Evolutionary conservation across 1,140 invertebrate genomes (phyloP).

Genomic region (Drosophila ficusphila): DNA sequence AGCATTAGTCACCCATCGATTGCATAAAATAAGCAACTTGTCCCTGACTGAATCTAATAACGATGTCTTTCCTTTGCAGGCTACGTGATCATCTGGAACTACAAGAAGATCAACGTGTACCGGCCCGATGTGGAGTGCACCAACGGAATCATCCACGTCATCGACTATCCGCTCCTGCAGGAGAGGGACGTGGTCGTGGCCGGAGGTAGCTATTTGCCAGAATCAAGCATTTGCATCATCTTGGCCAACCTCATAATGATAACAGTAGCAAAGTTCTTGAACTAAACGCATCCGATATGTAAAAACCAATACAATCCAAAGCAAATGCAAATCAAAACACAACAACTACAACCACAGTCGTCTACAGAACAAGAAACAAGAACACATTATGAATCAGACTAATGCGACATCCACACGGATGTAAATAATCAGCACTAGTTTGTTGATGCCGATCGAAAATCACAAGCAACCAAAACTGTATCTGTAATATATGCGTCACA

Average conservation of each 20-base stretch:
- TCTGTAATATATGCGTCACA: slow-evolving; percentile 77
- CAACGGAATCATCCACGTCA: slow-evolving; percentile 96
- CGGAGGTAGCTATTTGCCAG: slow-evolving; percentile 83
- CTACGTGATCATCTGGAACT: slow-evolving; percentile 93
- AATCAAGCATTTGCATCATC: slow-evolving; percentile 80
- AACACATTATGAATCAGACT: slow-evolving; percentile 47
- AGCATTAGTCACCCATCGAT: slow-evolving; percentile 18
- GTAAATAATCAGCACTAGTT: slow-evolving; percentile 58
- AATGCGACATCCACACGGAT: slow-evolving; percentile 51
- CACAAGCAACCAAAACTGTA: slow-evolving; percentile 42
- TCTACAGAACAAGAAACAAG: slow-evolving; percentile 40
- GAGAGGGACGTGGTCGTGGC: slow-evolving; percentile 92
- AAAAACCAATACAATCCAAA: slow-evolving; percentile 52
- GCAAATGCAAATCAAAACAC: slow-evolving; percentile 54
- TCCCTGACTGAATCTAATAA: background rate
- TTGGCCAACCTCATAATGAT: slow-evolving; percentile 84
- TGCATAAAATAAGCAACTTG: background rate
- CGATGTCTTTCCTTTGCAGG: slow-evolving; percentile 43
- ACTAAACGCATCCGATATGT: slow-evolving; percentile 76
- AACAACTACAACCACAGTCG: slow-evolving; percentile 66
- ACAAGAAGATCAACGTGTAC: slow-evolving; percentile 92
- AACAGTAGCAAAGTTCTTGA: slow-evolving; percentile 82
- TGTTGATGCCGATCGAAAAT: slow-evolving; percentile 45
- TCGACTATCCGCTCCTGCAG: slow-evolving; percentile 92
- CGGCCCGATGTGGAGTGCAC: slow-evolving; percentile 95